Base-by-base conservation (phyloP, 2,113 vertebrate species). In the Rhegmatorhina hoffmannsi region DNA sequence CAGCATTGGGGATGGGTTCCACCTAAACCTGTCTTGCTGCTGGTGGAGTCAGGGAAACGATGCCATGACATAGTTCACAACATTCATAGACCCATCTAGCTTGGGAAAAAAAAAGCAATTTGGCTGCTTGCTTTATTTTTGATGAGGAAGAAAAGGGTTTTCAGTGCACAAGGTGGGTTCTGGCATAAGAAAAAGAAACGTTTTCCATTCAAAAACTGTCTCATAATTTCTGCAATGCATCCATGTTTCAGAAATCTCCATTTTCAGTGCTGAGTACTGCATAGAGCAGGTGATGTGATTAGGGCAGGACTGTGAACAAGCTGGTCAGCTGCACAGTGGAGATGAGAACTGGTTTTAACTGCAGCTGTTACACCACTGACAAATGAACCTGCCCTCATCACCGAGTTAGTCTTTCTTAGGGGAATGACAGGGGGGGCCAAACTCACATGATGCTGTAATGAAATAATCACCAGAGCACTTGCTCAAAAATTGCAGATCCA, bases 351-450 rank as follows among this genome's bases (percentile, higher is more conserved):
- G 64, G 58, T 43, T 90, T 92, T 70, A 89, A 60, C 73, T 87
- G 86, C 92, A 97, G 96, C 94, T 94, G 91, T 94, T 90, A 70
- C 55, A 50, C 43, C 68, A 50, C 66, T 94, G 86, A 92, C 91
- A 96, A 90, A 91, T 60, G 89, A 95, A 92, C 78, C 86, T 89
- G 62, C 64, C 52, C 44, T 90, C 67, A 52, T 90, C 77, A 55
- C 47, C 11, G 1, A 80, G 59, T n/a, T 76, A 72, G 52, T 63
- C 91, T 68, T 86, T 92, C 94, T 80, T 47, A 56, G 90, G 9
- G 36, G 58, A 68, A 78, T 72, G 56, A 40, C 52, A 49, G 66
- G 70, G 94, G 89, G 60, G 58, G 25, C 38, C 44, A 46, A 75
- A 70, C n/a, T 75, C 60, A 52, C 14, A 17, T 1, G 11, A 38